These are phyloP conservation scores for Nothoprocta perdicaria DNA, from an alignment of 2,113 vertebrate species.

Conservation along the genomic window DNA sequence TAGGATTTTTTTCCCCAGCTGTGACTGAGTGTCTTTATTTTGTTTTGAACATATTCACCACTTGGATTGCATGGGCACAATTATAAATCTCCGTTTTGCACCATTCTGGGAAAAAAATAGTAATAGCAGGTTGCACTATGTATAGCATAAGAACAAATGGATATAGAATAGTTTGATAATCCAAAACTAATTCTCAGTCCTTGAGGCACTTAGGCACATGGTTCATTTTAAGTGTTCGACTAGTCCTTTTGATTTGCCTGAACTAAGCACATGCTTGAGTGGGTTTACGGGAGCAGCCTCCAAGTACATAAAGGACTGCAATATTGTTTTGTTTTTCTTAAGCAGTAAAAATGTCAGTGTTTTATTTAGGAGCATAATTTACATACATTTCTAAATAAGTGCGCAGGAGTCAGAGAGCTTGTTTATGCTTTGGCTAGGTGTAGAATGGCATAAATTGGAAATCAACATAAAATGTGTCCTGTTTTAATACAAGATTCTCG, in stretches of 20 bases:
- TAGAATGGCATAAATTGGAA: background rate
- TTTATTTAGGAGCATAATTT: conserved; percentile 39
- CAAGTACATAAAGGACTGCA: background rate
- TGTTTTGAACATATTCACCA: conserved; percentile 3
- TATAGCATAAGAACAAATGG: conserved; percentile 9
- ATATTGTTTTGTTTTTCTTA: conserved; percentile 29
- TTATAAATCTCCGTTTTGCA: conserved; percentile 1
- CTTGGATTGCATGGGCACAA: background rate
- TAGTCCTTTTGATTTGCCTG: conserved; percentile 42
- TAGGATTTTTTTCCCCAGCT: background rate
- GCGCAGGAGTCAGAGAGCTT: background rate
- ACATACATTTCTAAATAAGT: conserved; percentile 5
- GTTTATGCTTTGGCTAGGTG: background rate
- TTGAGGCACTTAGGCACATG: background rate
- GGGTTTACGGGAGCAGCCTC: background rate
- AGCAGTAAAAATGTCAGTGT: background rate
- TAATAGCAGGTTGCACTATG: background rate
- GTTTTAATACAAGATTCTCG: background rate
- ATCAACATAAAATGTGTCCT: background rate
- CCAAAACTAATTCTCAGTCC: conserved; percentile 22
- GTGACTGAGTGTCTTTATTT: background rate
- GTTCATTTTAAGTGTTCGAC: conserved; percentile 29
- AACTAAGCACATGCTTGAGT: background rate
- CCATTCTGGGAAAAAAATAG: background rate
- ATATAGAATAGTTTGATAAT: conserved; percentile 36